Evolutionary conservation across 1,140 invertebrate species (phyloP).

Genomic region (Acromyrmex charruanus): DNA sequence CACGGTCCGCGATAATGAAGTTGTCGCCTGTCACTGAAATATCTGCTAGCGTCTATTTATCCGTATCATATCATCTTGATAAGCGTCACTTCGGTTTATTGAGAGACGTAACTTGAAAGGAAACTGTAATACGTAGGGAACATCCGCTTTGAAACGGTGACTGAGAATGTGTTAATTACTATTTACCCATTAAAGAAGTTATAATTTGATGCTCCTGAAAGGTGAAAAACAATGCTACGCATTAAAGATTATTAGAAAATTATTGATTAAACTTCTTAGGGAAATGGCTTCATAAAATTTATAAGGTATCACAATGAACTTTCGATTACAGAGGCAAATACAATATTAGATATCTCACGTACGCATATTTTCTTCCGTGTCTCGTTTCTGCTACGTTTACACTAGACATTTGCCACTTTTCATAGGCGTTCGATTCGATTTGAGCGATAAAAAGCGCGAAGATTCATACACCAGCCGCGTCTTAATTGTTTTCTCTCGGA

Average conservation of each 20-base stretch:
- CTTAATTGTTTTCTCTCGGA: conserved; percentile 70
- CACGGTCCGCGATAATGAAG: neutral
- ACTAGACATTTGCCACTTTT: conserved; percentile 13
- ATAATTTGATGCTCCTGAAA: neutral
- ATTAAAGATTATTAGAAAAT: neutral
- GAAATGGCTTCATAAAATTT: neutral
- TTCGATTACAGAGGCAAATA: neutral
- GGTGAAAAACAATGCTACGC: neutral
- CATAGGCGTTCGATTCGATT: conserved; percentile 17
- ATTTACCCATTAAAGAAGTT: neutral
- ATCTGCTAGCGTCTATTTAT: neutral
- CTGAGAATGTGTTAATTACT: neutral
- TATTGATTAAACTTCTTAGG: neutral
- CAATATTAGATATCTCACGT: neutral
- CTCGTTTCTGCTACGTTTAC: neutral
- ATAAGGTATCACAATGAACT: neutral
- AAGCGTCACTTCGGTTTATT: neutral
- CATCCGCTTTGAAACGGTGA: neutral
- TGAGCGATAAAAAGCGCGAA: conserved; percentile 46
- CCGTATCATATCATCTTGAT: neutral
- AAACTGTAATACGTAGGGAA: neutral
- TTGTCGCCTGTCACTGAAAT: conserved; percentile 7
- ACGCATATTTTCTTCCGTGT: neutral
- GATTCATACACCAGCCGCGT: conserved; percentile 44
- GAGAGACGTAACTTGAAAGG: neutral